phyloP scores from a whole-genome alignment of 2,888 invertebrate species.

The Onchidella celtica region DNA sequence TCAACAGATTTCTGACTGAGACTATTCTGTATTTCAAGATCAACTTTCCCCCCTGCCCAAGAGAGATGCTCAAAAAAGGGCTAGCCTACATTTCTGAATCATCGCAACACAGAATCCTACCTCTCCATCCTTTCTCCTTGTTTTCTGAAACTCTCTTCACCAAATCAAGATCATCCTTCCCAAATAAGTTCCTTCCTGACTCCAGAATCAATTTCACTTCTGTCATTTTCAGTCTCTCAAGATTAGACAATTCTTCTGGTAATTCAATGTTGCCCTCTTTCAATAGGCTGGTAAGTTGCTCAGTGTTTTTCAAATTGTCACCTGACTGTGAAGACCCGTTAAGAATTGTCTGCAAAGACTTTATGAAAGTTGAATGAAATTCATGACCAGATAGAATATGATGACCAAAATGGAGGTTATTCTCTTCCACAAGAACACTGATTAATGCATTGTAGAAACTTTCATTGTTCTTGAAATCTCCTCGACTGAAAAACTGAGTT shows the following conservation, averaged over 20 bases:
- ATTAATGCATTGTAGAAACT: not conserved
- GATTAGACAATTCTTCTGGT: not conserved
- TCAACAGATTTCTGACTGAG: too few relatives aligned
- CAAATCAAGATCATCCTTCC: slow-evolving; percentile 11
- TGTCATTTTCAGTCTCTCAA: not conserved
- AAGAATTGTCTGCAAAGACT: not conserved
- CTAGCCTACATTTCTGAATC: too few relatives aligned
- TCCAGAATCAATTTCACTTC: slow-evolving; percentile 1
- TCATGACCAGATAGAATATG: slow-evolving; percentile 10
- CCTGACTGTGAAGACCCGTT: not conserved
- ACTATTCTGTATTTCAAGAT: too few relatives aligned
- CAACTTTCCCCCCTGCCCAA: too few relatives aligned
- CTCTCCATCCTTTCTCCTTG: slow-evolving; percentile 30
- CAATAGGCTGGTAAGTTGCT: not conserved
- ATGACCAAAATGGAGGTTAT: not conserved
- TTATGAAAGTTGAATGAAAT: not conserved
- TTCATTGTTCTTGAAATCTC: not conserved
- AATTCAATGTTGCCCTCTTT: not conserved
- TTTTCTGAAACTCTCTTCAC: not conserved
- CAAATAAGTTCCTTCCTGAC: not conserved
- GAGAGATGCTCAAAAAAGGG: too few relatives aligned
- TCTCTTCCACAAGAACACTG: not conserved
- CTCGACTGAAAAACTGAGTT: not conserved
- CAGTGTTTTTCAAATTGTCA: not conserved
- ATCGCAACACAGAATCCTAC: too few relatives aligned